A percentile compares a stretch with the other conserved stretches of the same genome.
phyloP scores from a whole-genome alignment of 1,140 invertebrate species.

The Pachyrhynchus sulphureomaculatus region DNA sequence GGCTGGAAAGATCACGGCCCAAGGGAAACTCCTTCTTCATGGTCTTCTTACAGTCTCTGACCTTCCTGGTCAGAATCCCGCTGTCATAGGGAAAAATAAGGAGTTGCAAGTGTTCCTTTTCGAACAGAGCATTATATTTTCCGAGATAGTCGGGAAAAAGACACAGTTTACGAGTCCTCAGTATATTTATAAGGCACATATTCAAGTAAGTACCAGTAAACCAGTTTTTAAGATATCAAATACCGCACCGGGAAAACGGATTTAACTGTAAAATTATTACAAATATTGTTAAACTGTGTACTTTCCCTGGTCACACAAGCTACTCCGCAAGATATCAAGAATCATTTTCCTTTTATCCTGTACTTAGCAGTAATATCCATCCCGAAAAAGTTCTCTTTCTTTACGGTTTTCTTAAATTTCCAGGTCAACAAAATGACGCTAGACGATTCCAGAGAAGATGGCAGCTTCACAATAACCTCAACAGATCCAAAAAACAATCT shows the following conservation, averaged over 20 bases:
- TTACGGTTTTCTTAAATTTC: slow-evolving; percentile 5
- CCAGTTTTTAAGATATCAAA: too few relatives aligned
- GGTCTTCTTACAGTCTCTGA: slow-evolving; percentile 85
- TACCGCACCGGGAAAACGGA: too few relatives aligned
- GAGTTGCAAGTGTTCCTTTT: slow-evolving; percentile 97
- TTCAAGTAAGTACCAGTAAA: slow-evolving; percentile 72
- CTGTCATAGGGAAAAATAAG: slow-evolving; percentile 69
- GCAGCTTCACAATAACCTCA: slow-evolving; percentile 79
- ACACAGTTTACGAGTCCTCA: slow-evolving; percentile 92
- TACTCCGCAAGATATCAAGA: too few relatives aligned
- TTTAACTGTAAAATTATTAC: too few relatives aligned
- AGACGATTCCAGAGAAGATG: slow-evolving; percentile 68
- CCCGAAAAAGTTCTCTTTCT: too few relatives aligned
- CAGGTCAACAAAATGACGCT: slow-evolving; percentile 95
- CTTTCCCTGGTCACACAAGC: too few relatives aligned
- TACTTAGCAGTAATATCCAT: too few relatives aligned
- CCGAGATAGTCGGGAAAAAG: slow-evolving; percentile 91
- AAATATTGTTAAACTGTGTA: too few relatives aligned
- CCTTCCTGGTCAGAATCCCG: slow-evolving; percentile 57
- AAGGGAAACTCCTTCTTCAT: slow-evolving; percentile 92
- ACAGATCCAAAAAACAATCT: slow-evolving; percentile 65
- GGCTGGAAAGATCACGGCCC: slow-evolving; percentile 92
- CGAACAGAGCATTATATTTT: slow-evolving; percentile 97
- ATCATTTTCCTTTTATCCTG: too few relatives aligned
- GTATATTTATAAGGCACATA: slow-evolving; percentile 95